Percentiles rank a stretch among this genome's conserved stretches.
Evolutionary conservation across 2,113 vertebrate species (phyloP).

Genomic region (Apodemus sylvaticus): DNA sequence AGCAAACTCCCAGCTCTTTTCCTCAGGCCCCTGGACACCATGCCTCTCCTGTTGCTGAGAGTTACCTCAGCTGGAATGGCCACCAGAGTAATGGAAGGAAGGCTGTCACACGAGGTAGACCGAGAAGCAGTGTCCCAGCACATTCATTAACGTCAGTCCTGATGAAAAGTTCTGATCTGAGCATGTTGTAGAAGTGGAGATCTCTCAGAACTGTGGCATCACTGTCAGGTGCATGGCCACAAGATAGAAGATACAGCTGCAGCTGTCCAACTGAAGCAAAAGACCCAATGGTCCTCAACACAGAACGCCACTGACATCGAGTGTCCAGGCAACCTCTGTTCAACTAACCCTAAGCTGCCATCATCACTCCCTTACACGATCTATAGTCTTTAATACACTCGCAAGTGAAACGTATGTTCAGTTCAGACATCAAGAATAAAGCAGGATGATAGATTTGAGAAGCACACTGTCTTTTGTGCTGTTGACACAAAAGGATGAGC

Average conservation of each 20-base stretch:
- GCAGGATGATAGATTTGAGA: not conserved
- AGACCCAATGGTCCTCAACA: not conserved
- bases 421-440: not conserved
- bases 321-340: not conserved
- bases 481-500: not conserved
- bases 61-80: not conserved
- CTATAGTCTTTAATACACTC: not conserved
- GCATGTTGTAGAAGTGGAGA: not conserved
- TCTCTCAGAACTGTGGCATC: not conserved
- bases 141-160: not conserved
- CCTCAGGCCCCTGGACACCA: not conserved
- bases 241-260: not conserved
- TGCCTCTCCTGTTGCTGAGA: not conserved
- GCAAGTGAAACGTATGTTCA: not conserved
- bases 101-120: not conserved
- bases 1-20: not conserved
- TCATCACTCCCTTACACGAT: fast-evolving
- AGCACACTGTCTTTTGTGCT: not conserved
- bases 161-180: not conserved
- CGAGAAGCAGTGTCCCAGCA: not conserved
- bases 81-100: not conserved
- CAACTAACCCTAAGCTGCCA: not conserved
- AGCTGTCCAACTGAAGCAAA: not conserved
- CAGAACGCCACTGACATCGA: not conserved
- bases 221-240: not conserved